These are phyloP conservation scores for Lophochroa leadbeateri DNA, from an alignment of 2,113 vertebrate genomes.

Conservation along the genomic window DNA sequence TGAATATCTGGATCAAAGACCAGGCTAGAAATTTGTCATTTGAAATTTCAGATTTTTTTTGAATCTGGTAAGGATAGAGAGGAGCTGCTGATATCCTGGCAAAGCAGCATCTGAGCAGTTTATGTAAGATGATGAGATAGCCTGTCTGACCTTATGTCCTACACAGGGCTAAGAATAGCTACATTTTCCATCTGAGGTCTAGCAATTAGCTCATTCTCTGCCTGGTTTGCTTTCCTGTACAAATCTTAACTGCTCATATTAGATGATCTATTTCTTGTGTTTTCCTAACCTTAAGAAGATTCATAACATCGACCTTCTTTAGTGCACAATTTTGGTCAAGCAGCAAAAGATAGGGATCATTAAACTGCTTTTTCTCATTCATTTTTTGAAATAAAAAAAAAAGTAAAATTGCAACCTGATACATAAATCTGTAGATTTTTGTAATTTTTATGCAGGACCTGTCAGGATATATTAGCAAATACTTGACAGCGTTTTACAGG, in stretches of 20 bases:
- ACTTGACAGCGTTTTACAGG: conserved; percentile 40
- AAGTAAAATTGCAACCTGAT: neutral
- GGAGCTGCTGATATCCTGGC: neutral
- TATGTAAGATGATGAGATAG: neutral
- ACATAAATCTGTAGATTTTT: conserved; percentile 14
- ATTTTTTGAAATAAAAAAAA: neutral
- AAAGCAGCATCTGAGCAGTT: neutral
- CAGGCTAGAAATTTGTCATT: neutral
- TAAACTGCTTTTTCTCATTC: neutral
- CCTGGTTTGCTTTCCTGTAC: neutral
- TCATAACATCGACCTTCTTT: neutral
- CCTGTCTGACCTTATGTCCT: neutral
- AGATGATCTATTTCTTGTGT: neutral
- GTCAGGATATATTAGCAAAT: conserved; percentile 27
- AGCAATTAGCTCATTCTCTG: neutral
- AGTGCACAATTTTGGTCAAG: conserved; percentile 27
- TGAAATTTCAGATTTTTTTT: neutral
- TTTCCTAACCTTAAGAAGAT: conserved; percentile 23
- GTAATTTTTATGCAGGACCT: conserved; percentile 54
- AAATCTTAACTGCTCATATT: neutral
- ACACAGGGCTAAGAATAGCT: neutral
- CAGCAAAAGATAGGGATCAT: neutral
- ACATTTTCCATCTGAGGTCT: neutral
- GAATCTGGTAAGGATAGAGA: neutral
- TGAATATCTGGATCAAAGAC: neutral